These are phyloP conservation scores for Brachypteracias leptosomus DNA, from an alignment of 2,113 vertebrate species.

Conservation along the genomic window DNA sequence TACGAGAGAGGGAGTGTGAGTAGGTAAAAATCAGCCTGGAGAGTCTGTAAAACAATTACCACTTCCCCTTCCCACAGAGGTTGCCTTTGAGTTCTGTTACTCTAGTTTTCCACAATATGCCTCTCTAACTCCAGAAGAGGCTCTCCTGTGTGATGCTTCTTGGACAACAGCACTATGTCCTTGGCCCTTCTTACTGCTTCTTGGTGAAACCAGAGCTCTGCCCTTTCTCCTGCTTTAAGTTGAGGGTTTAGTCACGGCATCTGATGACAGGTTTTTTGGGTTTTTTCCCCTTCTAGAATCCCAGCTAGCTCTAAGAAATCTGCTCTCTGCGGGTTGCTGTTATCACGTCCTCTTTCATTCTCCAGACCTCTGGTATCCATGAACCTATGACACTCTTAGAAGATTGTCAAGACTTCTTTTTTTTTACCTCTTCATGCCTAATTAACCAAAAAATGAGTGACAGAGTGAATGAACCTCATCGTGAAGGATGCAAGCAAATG, in stretches of 20 bases:
- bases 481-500: accelerated
- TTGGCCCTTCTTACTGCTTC: background rate
- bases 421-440: background rate
- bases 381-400: background rate
- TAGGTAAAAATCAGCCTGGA: background rate
- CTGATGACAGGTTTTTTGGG: background rate
- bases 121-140: background rate
- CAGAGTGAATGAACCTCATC: background rate
- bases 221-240: background rate
- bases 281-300: background rate
- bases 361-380: background rate
- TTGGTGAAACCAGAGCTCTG: background rate
- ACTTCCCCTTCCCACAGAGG: background rate
- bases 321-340: background rate
- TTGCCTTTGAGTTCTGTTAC: background rate
- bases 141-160: background rate
- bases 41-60: background rate
- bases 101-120: background rate
- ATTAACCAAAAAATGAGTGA: background rate
- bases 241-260: background rate
- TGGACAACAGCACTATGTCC: background rate
- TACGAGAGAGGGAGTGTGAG: accelerated
- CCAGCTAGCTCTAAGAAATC: background rate
- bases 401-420: background rate
- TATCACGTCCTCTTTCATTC: background rate